A percentile compares a stretch with the other conserved stretches of the same genome.
Evolutionary conservation across 2,888 invertebrate genomes (phyloP).

Genomic region (Theodoxus fluviatilis): DNA sequence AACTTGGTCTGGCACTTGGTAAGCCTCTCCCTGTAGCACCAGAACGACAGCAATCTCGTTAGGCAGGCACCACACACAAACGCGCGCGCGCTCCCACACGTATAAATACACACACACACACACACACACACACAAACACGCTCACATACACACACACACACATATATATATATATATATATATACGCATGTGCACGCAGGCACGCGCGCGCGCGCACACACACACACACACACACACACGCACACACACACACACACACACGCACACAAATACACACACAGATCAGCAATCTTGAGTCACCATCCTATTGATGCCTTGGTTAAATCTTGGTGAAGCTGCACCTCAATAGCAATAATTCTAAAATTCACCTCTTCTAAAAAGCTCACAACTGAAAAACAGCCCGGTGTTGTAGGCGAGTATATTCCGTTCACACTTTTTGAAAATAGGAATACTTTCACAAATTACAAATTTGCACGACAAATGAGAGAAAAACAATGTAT

Average conservation of each 20-base stretch:
- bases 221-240: conserved; percentile 8
- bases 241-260: not conserved
- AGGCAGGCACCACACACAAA: not conserved
- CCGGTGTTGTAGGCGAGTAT: too few relatives aligned
- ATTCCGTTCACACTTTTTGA: too few relatives aligned
- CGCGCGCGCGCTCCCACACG: not conserved
- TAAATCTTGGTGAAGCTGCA: too few relatives aligned
- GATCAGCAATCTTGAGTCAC: not conserved
- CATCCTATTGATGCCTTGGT: too few relatives aligned
- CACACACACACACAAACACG: conserved; percentile 5
- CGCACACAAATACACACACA: not conserved
- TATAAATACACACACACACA: not conserved
- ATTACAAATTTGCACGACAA: too few relatives aligned
- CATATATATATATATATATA: not conserved
- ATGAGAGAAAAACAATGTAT: too few relatives aligned
- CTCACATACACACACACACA: conserved; percentile 6
- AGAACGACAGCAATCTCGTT: not conserved
- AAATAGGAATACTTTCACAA: too few relatives aligned
- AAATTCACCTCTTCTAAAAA: too few relatives aligned
- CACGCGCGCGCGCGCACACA: not conserved
- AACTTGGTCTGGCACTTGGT: conserved; percentile 58
- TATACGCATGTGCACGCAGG: not conserved
- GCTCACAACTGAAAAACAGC: too few relatives aligned
- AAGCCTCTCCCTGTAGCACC: conserved; percentile 45
- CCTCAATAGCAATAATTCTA: too few relatives aligned